Evolutionary conservation across 2,888 invertebrate species (phyloP).

Genomic region (Melieria omissa): DNA sequence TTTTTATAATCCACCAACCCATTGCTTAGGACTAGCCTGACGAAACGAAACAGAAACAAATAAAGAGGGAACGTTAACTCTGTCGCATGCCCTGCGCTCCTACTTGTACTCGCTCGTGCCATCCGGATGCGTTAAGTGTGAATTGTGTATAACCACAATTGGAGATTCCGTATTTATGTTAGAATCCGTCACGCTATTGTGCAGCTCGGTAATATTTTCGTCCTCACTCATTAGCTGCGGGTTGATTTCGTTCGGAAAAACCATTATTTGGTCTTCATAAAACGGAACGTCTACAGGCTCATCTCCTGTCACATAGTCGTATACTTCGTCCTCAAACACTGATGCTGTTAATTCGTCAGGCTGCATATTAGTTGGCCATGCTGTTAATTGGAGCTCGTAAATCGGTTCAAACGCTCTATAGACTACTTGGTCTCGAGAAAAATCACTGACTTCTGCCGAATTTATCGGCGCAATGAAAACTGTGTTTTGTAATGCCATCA

Average conservation of each 20-base stretch:
- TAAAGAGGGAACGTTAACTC: neutral
- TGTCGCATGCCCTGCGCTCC: constrained; percentile 21
- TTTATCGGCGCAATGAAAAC: too few species aligned
- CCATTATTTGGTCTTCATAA: too few species aligned
- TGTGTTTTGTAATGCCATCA: too few species aligned
- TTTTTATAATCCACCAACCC: constrained; percentile 57
- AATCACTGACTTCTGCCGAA: neutral
- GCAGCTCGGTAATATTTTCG: constrained; percentile 23
- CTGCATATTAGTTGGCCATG: constrained; percentile 55
- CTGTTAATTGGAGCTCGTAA: constrained; percentile 59
- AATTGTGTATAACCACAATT: constrained; percentile 54
- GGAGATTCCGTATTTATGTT: too few species aligned
- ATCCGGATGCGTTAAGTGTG: constrained; percentile 53
- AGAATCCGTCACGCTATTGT: too few species aligned
- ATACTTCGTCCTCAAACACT: constrained; percentile 44
- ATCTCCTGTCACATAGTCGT: constrained; percentile 47
- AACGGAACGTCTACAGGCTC: constrained; percentile 46
- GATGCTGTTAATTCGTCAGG: too few species aligned
- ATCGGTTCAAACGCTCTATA: constrained; percentile 44
- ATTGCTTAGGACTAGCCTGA: constrained; percentile 55
- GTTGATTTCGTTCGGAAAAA: too few species aligned
- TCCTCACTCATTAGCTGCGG: neutral
- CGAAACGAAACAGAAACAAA: too few species aligned
- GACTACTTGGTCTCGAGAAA: neutral
- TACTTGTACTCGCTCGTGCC: constrained; percentile 59